Evolutionary conservation across 2,888 invertebrate species (phyloP), one percentile per base, ranked within the genome.

Genomic region (Chalcosyrphus nemorum): DNA sequence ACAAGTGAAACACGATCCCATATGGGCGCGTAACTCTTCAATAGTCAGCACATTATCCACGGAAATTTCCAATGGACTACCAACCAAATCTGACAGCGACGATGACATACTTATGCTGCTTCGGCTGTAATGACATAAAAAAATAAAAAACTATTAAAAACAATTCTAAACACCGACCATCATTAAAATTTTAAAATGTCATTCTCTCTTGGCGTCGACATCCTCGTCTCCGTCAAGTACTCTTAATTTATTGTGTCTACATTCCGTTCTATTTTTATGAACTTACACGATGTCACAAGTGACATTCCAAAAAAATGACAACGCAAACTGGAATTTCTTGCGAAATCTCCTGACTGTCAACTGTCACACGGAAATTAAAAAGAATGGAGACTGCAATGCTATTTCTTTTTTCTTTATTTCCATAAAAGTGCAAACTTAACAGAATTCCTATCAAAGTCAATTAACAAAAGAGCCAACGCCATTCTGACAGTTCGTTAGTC

Each of bases 1-100:
- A 91, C 96, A 96, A 90, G 94, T 94, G 90, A 95, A 95, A 90
- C 95, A 95, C 86, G 95, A 95, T 90, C 94, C 94, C 89, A 95
- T 93, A 88, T 95, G 95, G 76, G 93, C 93, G 61, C 95, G 93
- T 85, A 95, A 91, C 89, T 95, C 95, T 90, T 95, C 95, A 87
- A 95, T 95, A 81, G 95, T 94, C 84, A 95, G 90, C 71, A 93
- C 93, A 87, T 93, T 93, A 84, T 91, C 91, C 87, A 89, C 88
- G 78, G 88, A 90, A 15, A 91, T 89, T 87, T 91, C 91, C 81
- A 90, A 85, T 13, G 91, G 91, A 76, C 91, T 90, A 68, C 90
- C 91, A 47, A 91, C 91, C 71, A 91, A 87, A 88, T 91, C 91
- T 9, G 91, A 91, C 86, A 91, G 80, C 13, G 91, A 91, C 21